phyloP scores from a whole-genome alignment of 2,888 invertebrate species.

The Lottia gigantea region DNA sequence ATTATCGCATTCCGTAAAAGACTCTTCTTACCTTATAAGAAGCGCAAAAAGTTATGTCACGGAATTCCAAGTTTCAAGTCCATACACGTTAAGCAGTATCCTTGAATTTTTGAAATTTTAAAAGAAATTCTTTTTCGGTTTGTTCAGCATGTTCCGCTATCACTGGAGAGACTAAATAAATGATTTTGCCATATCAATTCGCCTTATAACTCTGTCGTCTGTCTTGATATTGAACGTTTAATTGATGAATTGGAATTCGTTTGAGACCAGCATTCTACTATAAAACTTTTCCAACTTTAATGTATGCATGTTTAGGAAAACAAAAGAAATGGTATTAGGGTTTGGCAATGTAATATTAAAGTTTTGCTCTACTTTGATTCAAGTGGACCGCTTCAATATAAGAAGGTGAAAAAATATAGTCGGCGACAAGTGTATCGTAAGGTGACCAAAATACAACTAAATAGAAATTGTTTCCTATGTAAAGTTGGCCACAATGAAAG shows the following conservation, averaged over 20 bases:
- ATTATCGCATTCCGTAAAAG: too few species aligned
- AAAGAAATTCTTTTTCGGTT: background rate
- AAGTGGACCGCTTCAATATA: too few species aligned
- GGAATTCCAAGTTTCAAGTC: too few species aligned
- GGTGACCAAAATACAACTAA: conserved; percentile 28
- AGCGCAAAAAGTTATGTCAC: too few species aligned
- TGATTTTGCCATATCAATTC: conserved; percentile 11
- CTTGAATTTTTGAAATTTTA: too few species aligned
- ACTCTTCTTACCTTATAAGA: too few species aligned
- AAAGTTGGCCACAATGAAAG: conserved; percentile 28
- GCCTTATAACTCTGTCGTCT: conserved; percentile 4
- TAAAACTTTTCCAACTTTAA: background rate
- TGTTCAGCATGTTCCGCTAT: background rate
- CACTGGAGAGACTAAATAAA: conserved; percentile 5
- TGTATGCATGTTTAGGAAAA: conserved; percentile 1
- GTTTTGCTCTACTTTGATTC: too few species aligned
- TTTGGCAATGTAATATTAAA: background rate
- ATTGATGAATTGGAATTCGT: conserved; percentile 8
- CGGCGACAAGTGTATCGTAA: conserved; percentile 23
- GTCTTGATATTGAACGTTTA: conserved; percentile 3
- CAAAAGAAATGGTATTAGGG: too few species aligned
- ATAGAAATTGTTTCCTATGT: conserved; percentile 27
- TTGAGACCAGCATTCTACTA: background rate
- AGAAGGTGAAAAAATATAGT: background rate
- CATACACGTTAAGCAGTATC: too few species aligned